Evolutionary conservation across 1,140 invertebrate genomes (phyloP), one percentile per base, ranked within the genome.

Genomic region (Drosophila varians): DNA sequence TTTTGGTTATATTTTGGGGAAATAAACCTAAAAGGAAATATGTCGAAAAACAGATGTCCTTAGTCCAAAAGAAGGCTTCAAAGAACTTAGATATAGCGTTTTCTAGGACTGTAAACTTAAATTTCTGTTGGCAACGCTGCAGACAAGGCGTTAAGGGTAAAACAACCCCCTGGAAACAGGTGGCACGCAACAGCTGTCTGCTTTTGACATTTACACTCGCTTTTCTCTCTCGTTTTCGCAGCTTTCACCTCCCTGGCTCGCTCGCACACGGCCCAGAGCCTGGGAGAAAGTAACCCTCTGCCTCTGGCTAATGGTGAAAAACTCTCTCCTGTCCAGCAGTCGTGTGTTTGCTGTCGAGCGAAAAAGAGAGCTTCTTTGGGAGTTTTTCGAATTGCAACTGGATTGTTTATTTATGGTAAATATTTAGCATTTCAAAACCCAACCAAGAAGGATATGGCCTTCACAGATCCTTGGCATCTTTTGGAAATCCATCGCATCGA

Each of bases 321-420:
- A 23, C 40, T 42, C 64, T 53, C 64, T 68, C 64, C 26, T 38
- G 11, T 25, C 18, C 26, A 53, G 14, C 64, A 68, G 64, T 68
- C 64, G 64, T 66, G 64, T 68, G 48, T 66, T 68, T 68, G 64
- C 64, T 68, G 61, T 65, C 61, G 61, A 68, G 64, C 61, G 47
- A 60, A 56, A 45, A 61, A 48, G 60, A 64, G 60, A 64, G 42
- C 26, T 16, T 26, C 23, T 16, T 48, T 66, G 38, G 62, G 25
- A 45, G 61, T 68, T 66, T 31, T 43, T 53, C 26, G 11, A 68
- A 45, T 43, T 36, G 25, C 25, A 47, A 38, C 55, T 42, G 21
- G 6, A 53, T 34, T 66, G 64, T 68, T 68, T 66, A 53, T 66
- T 68, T 68, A 66, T 53, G 64, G 64, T 68, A 68, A 68, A 43